Percentiles rank a stretch among this genome's conserved stretches.
These are phyloP conservation scores for Calameuta filiformis DNA, from an alignment of 2,888 invertebrate genomes.

Conservation along the genomic window DNA sequence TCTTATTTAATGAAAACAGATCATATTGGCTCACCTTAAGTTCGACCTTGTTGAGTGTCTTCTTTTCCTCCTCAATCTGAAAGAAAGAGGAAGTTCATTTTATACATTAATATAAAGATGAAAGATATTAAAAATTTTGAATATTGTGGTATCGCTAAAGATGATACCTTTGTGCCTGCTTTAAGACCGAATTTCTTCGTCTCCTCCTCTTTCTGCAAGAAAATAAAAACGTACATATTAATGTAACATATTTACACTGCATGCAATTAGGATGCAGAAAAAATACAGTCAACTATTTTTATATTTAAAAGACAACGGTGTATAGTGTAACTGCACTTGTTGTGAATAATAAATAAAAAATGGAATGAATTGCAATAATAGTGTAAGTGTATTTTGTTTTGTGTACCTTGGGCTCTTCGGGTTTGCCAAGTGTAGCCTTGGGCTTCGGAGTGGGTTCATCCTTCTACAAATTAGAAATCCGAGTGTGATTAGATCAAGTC, in stretches of 20 bases:
- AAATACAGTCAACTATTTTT: background rate
- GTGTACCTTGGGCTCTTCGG: slow-evolving; percentile 45
- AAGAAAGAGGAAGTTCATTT: slow-evolving; percentile 22
- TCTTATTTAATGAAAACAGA: background rate
- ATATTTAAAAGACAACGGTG: background rate
- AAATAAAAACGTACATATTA: slow-evolving; percentile 26
- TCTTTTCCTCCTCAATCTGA: slow-evolving; percentile 54
- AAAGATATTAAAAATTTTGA: background rate
- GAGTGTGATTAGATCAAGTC: background rate
- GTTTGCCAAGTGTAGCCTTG: slow-evolving; percentile 42
- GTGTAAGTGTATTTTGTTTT: slow-evolving; percentile 2
- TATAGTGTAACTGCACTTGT: background rate
- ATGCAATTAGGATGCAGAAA: background rate
- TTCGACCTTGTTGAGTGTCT: slow-evolving; percentile 56
- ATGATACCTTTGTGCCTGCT: slow-evolving; percentile 47
- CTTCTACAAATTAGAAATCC: slow-evolving; percentile 24
- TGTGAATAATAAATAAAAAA: background rate
- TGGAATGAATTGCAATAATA: background rate
- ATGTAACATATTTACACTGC: background rate
- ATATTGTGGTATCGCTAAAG: background rate
- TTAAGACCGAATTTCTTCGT: slow-evolving; percentile 51
- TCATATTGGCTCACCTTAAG: slow-evolving; percentile 62
- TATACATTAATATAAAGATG: background rate
- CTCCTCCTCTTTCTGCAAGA: slow-evolving; percentile 55
- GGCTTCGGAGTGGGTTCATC: slow-evolving; percentile 39